Conservation (phyloP, 2,888 invertebrate genomes). For the Gnatocerus cornutus region DNA sequence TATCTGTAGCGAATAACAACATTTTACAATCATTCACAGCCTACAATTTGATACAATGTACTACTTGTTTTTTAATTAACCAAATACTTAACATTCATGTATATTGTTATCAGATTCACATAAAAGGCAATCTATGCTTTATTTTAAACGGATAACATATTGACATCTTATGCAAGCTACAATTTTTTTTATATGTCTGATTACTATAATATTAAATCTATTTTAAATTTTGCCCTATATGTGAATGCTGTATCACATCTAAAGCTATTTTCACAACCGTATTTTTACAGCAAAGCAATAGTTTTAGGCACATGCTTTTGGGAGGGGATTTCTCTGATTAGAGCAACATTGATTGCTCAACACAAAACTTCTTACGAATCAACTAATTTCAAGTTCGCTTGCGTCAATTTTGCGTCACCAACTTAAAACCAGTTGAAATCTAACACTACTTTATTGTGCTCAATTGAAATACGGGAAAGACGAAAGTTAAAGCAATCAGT, state of each 20-base stretch:
- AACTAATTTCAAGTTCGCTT: too few relatives aligned
- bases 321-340: slow-evolving; percentile 39
- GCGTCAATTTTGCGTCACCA: too few relatives aligned
- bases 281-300: slow-evolving; percentile 48
- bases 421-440: too few relatives aligned
- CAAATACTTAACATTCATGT: slow-evolving; percentile 20
- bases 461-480: background rate
- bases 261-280: slow-evolving; percentile 49
- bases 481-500: too few relatives aligned
- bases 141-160: too few relatives aligned
- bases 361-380: too few relatives aligned
- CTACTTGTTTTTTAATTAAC: slow-evolving; percentile 22
- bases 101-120: slow-evolving; percentile 19
- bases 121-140: slow-evolving; percentile 5
- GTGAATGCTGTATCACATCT: slow-evolving; percentile 33
- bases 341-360: slow-evolving; percentile 53
- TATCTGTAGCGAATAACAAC: slow-evolving; percentile 32
- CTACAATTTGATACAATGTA: slow-evolving; percentile 32
- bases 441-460: too few relatives aligned
- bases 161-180: too few relatives aligned
- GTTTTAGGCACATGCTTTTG: slow-evolving; percentile 59
- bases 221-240: slow-evolving; percentile 11
- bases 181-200: too few relatives aligned
- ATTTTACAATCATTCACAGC: slow-evolving; percentile 41
- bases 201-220: background rate